Base-by-base conservation (phyloP, 2,113 vertebrate species). In the Myotis brandtii region DNA sequence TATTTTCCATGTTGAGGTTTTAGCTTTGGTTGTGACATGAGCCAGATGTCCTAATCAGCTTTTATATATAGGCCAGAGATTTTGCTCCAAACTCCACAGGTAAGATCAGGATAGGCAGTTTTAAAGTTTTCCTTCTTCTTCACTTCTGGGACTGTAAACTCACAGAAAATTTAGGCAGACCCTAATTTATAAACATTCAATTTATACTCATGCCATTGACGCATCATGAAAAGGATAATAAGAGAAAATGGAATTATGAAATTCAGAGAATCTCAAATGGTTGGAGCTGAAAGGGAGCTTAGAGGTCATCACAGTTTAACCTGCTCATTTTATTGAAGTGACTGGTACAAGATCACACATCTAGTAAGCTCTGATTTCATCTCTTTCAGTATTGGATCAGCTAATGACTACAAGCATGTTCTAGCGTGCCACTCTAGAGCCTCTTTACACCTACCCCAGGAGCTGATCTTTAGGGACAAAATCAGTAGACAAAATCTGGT, bases 101-200 rank as follows among this genome's bases (percentile, higher is more conserved):
- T 70, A 69, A 82, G 40, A 73, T 79, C 48, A 82, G 20, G 27
- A 82, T 32, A 92, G 84, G n/a, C 14, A 56, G 14, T 70, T 86
- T 83, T 40, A 23, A 32, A 62, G 72, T 86, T 90, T 94, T 66
- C 10, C 27, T 81, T 89, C 75, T 86, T 82, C 21, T 32, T 76
- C 10, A 82, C 54, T 56, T 75, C 16, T 91, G n/a, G 30, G 64
- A 66, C n/a, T 67, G 73, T 89, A n/a, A 91, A 52, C 59, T 77
- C 32, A 80, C 43, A 67, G 88, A 84, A 96, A 88, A 84, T 52
- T 23, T 56, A 82, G 48, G 37, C 46, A 90, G 64, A 34, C n/a
- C 14, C 3, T 92, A 87, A 86, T 37, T 84, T 82, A 56, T 87
- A 93, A 75, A 64, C 64, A 84, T 73, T 95, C 16, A 80, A 6